Conservation (phyloP, 2,888 invertebrate species). For the Theretra japonica region DNA sequence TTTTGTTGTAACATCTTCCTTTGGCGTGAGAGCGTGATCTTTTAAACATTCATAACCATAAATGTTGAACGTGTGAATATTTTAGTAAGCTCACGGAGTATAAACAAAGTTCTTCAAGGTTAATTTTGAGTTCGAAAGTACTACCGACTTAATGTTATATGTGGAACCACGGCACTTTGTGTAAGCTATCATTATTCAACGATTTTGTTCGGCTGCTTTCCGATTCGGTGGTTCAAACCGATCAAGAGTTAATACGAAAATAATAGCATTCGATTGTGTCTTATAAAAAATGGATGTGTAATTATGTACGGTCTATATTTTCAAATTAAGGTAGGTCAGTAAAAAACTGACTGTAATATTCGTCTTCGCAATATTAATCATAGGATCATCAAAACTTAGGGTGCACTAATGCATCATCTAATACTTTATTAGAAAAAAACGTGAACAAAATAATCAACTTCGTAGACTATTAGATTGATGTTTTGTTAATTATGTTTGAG, state of each 20-base stretch:
- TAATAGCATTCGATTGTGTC: conserved; percentile 75
- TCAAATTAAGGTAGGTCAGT: conserved; percentile 49
- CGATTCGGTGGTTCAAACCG: conserved; percentile 69
- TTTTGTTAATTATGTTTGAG: no score
- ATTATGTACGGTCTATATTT: conserved; percentile 55
- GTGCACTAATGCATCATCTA: neutral
- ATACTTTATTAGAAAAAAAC: neutral
- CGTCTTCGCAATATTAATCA: conserved; percentile 13
- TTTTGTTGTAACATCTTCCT: conserved; percentile 6
- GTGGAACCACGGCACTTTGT: conserved; percentile 51
- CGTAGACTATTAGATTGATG: no score
- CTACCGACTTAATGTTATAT: conserved; percentile 17
- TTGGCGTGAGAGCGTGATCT: conserved; percentile 12
- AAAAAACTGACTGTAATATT: conserved; percentile 27
- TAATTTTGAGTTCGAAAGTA: conserved; percentile 26
- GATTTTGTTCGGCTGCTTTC: conserved; percentile 64
- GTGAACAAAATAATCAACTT: no score
- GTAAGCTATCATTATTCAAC: conserved; percentile 71
- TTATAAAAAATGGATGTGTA: conserved; percentile 67
- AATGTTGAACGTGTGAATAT: neutral
- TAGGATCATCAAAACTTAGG: neutral
- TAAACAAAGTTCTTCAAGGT: neutral
- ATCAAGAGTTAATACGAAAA: conserved; percentile 79
- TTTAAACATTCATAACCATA: neutral
- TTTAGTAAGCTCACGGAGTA: neutral